Percentiles rank a stretch among this genome's conserved stretches.
phyloP scores from a whole-genome alignment of 2,797 vertebrate species.

The Hippocampus kuda region DNA sequence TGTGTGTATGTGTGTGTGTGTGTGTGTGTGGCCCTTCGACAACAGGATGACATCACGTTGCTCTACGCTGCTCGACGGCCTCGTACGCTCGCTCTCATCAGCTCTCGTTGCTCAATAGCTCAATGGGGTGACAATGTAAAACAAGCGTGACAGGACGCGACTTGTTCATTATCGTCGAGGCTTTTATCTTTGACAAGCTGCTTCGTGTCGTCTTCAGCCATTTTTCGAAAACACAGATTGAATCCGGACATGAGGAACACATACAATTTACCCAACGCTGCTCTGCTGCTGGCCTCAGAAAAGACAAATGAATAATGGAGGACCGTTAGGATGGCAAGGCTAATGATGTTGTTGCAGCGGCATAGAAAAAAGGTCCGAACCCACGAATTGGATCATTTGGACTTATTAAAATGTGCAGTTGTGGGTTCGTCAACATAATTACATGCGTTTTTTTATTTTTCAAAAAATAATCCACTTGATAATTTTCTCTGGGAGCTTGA shows the following conservation, averaged over 20 bases:
- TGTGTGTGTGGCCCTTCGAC: neutral
- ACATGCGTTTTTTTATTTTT: neutral
- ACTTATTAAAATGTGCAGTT: neutral
- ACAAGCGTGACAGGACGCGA: conserved; percentile 17
- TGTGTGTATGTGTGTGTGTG: neutral
- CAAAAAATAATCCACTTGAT: neutral
- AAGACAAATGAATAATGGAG: neutral
- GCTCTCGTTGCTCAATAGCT: neutral
- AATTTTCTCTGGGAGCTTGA: too few species aligned
- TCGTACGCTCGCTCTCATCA: neutral
- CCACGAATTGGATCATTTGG: neutral
- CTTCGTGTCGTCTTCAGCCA: conserved; percentile 24
- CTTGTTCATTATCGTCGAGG: conserved; percentile 45
- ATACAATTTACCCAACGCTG: neutral
- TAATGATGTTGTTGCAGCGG: neutral
- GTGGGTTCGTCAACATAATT: neutral
- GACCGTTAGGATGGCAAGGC: neutral
- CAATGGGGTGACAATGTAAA: conserved; percentile 3
- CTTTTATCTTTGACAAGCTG: conserved; percentile 38
- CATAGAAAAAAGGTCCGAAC: neutral
- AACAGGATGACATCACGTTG: neutral
- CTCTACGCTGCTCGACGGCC: neutral
- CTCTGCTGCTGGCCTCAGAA: neutral
- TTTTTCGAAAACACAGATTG: conserved; percentile 15
- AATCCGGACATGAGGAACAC: neutral